Conservation (phyloP, 2,888 invertebrate genomes). For the Mesoligia furuncula region DNA sequence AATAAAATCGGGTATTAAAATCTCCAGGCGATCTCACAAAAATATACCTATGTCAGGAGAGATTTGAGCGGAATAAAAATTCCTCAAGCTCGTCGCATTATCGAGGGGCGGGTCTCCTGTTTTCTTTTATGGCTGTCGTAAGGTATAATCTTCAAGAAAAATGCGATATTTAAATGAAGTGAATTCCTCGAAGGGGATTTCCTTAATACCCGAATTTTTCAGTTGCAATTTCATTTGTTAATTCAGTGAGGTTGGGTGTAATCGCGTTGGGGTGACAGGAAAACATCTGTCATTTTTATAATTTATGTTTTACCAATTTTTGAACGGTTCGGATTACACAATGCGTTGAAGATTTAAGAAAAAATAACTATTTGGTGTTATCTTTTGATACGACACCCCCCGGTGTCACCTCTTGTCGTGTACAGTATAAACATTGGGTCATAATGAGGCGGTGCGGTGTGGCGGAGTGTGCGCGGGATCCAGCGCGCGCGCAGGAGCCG, state of each 20-base stretch:
- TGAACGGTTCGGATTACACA: slow-evolving; percentile 25
- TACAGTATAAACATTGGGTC: slow-evolving; percentile 83
- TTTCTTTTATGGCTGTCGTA: slow-evolving; percentile 91
- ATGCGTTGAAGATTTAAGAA: slow-evolving; percentile 15
- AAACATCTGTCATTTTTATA: slow-evolving; percentile 70
- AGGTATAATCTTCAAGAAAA: slow-evolving; percentile 91
- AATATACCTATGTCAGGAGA: slow-evolving; percentile 90
- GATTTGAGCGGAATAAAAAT: slow-evolving; percentile 90
- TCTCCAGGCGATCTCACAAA: slow-evolving; percentile 88
- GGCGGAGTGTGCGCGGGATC: slow-evolving; percentile 74
- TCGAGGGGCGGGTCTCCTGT: slow-evolving; percentile 88
- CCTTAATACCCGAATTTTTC: slow-evolving; percentile 84
- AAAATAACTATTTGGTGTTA: slow-evolving; percentile 55
- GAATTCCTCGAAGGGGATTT: slow-evolving; percentile 87
- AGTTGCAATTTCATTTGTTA: slow-evolving; percentile 86
- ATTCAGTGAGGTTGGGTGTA: slow-evolving; percentile 76
- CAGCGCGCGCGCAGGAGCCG: slow-evolving; percentile 60
- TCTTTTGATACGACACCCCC: slow-evolving; percentile 78
- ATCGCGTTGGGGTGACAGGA: slow-evolving; percentile 71
- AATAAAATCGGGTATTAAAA: slow-evolving; percentile 90
- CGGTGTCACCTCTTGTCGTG: slow-evolving; percentile 74
- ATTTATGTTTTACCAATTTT: slow-evolving; percentile 54
- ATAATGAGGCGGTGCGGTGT: slow-evolving; percentile 78
- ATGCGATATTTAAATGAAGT: slow-evolving; percentile 91
- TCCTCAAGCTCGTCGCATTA: slow-evolving; percentile 89